A percentile compares a stretch with the other conserved stretches of the same genome.
phyloP scores from a whole-genome alignment of 2,113 vertebrate species.

The Pyrgilauda ruficollis region DNA sequence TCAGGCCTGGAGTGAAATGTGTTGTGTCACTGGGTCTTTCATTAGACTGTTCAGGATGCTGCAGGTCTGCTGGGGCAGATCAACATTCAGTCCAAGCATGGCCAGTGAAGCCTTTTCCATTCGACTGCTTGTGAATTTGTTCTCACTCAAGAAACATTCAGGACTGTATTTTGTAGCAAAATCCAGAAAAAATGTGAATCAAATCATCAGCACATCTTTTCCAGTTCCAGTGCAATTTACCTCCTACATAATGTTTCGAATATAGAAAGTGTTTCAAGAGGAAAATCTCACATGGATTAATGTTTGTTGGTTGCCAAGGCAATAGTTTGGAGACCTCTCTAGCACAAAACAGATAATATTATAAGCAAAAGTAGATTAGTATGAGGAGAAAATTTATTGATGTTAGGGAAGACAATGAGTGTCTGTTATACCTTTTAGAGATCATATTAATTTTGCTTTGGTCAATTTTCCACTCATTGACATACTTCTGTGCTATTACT shows the following conservation, averaged over 20 bases:
- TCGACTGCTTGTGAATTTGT: background rate
- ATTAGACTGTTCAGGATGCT: background rate
- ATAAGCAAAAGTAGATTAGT: slow-evolving; percentile 36
- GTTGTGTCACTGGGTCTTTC: background rate
- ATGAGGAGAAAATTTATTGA: background rate
- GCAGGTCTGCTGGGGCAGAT: background rate
- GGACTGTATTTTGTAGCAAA: slow-evolving; percentile 12
- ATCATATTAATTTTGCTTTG: background rate
- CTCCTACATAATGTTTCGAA: slow-evolving; percentile 65
- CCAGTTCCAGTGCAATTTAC: slow-evolving; percentile 56
- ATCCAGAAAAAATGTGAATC: slow-evolving; percentile 30
- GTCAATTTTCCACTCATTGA: background rate
- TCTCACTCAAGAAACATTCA: background rate
- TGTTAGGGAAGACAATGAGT: background rate
- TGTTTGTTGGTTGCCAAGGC: slow-evolving; percentile 67
- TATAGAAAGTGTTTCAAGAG: slow-evolving; percentile 62
- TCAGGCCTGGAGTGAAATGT: background rate
- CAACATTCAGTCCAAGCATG: background rate
- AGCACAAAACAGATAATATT: slow-evolving; percentile 48
- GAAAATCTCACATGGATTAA: slow-evolving; percentile 65
- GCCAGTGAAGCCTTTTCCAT: background rate
- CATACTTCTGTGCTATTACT: background rate
- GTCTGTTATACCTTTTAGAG: background rate
- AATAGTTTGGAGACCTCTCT: slow-evolving; percentile 56
- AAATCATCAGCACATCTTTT: slow-evolving; percentile 30